Conservation (phyloP, 2,888 invertebrate genomes). For the Girardia tigrina region DNA sequence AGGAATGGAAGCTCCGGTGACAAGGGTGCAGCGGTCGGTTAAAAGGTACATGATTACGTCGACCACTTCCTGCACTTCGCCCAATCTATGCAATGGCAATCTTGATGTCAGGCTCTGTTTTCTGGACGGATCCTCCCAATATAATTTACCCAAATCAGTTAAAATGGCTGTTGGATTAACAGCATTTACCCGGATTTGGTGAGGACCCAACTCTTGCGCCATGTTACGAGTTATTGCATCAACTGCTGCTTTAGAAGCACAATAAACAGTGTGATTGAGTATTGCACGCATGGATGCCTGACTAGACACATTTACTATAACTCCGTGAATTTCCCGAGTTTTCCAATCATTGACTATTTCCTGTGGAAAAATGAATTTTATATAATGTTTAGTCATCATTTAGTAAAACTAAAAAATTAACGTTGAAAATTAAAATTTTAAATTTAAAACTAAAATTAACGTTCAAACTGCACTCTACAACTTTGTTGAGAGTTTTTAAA, state of each 20-base stretch:
- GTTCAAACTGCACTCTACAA: no score
- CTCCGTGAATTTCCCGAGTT: slow-evolving; percentile 52
- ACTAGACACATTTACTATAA: slow-evolving; percentile 79
- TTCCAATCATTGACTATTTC: neutral
- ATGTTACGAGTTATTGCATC: slow-evolving; percentile 69
- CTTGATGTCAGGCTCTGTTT: slow-evolving; percentile 61
- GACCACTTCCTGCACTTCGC: slow-evolving; percentile 67
- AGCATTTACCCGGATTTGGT: slow-evolving; percentile 69
- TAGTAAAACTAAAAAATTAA: no score
- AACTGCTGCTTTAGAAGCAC: slow-evolving; percentile 72
- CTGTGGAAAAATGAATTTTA: no score
- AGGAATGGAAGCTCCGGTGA: slow-evolving; percentile 63
- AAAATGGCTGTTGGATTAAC: slow-evolving; percentile 86
- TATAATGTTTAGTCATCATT: no score
- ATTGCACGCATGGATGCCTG: slow-evolving; percentile 59
- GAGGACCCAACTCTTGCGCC: slow-evolving; percentile 70
- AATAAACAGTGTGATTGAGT: slow-evolving; percentile 63
- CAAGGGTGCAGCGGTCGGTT: slow-evolving; percentile 66
- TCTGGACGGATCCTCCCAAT: slow-evolving; percentile 69
- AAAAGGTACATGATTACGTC: slow-evolving; percentile 66
- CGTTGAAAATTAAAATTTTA: no score
- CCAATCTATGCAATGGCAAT: slow-evolving; percentile 66
- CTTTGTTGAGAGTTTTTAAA: no score
- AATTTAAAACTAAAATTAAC: no score
- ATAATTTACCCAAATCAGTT: slow-evolving; percentile 67